A percentile compares a stretch with the other conserved stretches of the same genome.
phyloP scores from a whole-genome alignment of 30 jellyfish, hydroid and myxozoan genomes.

The Aurelia aurita region DNA sequence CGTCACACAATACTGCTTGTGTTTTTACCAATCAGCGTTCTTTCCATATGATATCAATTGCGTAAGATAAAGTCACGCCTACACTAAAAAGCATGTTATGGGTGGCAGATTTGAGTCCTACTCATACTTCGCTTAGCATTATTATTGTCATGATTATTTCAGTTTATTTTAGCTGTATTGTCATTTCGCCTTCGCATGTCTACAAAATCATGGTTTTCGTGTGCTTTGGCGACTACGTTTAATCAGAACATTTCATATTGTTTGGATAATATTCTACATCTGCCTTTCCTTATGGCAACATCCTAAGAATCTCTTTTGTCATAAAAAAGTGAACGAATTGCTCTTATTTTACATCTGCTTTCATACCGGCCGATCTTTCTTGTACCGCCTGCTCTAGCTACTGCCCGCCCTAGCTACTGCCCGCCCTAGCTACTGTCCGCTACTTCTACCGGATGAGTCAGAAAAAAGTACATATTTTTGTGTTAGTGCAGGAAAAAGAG shows the following conservation, averaged over 20 bases:
- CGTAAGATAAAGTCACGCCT: too few species aligned
- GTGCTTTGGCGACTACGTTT: neutral
- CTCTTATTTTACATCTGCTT: too few species aligned
- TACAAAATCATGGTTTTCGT: conserved; percentile 1
- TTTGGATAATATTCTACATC: neutral
- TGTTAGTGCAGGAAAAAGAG: too few species aligned
- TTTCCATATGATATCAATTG: neutral
- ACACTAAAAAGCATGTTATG: too few species aligned
- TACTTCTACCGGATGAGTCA: too few species aligned
- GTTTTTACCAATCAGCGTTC: conserved; percentile 1
- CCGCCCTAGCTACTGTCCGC: too few species aligned
- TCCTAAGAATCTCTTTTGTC: neutral
- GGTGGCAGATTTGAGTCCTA: neutral
- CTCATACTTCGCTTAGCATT: neutral
- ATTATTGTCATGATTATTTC: neutral
- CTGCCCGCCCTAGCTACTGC: too few species aligned
- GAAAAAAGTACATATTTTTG: too few species aligned
- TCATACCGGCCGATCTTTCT: too few species aligned
- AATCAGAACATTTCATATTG: conserved; percentile 9
- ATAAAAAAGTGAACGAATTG: too few species aligned
- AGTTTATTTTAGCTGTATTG: neutral
- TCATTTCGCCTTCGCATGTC: neutral
- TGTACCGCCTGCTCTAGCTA: too few species aligned
- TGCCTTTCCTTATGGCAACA: conserved; percentile 1
- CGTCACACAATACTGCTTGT: neutral